Base-by-base conservation (phyloP, 1,140 invertebrate species). In the Arion vulgaris region DNA sequence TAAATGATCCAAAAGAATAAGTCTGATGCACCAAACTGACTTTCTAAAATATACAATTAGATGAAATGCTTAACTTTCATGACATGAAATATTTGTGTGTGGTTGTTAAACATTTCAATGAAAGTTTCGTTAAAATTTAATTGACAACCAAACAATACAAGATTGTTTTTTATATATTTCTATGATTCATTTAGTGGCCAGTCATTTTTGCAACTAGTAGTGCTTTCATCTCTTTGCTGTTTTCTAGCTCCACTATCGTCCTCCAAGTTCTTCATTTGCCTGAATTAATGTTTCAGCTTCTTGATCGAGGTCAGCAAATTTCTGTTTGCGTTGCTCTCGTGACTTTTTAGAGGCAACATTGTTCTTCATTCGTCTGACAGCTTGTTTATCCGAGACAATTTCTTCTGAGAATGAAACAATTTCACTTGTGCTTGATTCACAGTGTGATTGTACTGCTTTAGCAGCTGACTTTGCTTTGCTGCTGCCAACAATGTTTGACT, bases 301-400 rank as follows among this genome's bases (percentile, higher is more conserved):
- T 1, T 68, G 51, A 68, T 92, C 92, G 91, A 92, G 90, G 36
- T 90, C 86, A 26, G 69, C 81, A 82, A 87, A 90, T 73, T 91
- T 91, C 66, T 87, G 83, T 86, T 92, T 92, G 41, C 90, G 84
- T 23, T 85, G 89, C 72, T 90, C 88, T 15, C 92, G 84, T 17
- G 91, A 92, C 39, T 89, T 85, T 81, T 88, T 89, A 17, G 91
- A 92, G 19, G 92, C 91, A 34, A 91, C 84, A 76, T 92, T 92
- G 83, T 92, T 92, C 76, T 92, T 92, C 23, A 84, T 83, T n/a
- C 92, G 36, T 51, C 90, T 82, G 45, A 90, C 88, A 26, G 72
- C n/a, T 53, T 90, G 89, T 72, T 88, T 88, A 32, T 85, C 66
- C 11, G 49, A n/a, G 5, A 28, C 32, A 17, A 34, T n/a, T 1